Conservation (phyloP, 2,888 invertebrate genomes). For the Drosophila meridionalis region DNA sequence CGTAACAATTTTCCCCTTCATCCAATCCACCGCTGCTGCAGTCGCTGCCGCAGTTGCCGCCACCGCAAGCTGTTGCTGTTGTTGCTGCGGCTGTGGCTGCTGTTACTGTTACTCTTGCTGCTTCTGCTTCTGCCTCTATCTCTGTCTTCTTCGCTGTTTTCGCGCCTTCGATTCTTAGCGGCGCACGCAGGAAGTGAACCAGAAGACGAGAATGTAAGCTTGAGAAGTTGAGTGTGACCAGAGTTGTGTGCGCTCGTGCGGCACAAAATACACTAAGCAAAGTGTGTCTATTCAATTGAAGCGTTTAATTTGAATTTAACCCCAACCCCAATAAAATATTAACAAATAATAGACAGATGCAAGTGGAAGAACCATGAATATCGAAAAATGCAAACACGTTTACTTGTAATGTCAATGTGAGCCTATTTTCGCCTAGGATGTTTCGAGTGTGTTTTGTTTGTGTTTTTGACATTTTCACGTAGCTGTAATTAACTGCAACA, state of each 20-base stretch:
- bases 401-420: conserved; percentile 40
- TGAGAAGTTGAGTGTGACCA: conserved; percentile 13
- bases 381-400: neutral
- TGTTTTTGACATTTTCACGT: conserved; percentile 65
- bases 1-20: conserved; percentile 65
- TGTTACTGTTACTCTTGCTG: neutral
- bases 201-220: conserved; percentile 10
- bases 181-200: conserved; percentile 10
- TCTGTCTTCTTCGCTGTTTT: neutral
- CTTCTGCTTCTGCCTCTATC: neutral
- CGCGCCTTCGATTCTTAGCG: conserved; percentile 25
- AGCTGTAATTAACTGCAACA: conserved; percentile 55
- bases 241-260: conserved; percentile 46
- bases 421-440: conserved; percentile 10
- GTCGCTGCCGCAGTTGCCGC: neutral
- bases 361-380: conserved; percentile 18
- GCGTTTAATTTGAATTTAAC: conserved; percentile 55
- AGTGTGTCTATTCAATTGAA: conserved; percentile 19
- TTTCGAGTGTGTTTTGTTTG: neutral
- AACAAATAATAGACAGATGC: conserved; percentile 17
- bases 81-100: neutral
- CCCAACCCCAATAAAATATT: conserved; percentile 47
- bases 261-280: conserved; percentile 47
- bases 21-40: conserved; percentile 11
- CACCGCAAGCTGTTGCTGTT: neutral